Base-by-base conservation (phyloP, 2,888 invertebrate genomes). In the Calephelis perditalis region DNA sequence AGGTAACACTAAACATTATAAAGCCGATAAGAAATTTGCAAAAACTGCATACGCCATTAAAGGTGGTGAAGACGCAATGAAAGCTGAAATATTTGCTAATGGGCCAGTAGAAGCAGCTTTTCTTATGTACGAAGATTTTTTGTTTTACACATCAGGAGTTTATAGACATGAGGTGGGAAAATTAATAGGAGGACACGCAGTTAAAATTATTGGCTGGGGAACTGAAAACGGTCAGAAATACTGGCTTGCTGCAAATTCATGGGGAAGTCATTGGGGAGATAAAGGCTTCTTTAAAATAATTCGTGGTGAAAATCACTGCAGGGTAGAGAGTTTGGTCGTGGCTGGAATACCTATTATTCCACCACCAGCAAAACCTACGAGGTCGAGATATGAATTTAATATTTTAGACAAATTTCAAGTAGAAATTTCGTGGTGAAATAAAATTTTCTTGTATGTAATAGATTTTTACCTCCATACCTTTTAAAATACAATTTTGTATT, bases 191-290 rank as follows among this genome's bases (percentile, higher is more conserved):
- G 95, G 95, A 0, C 96, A 96, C 77, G 96, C 96, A 10, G 93
- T 96, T 49, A 93, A 93, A 70, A 92, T 96, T 46, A 77, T 96
- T 37, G 96, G 97, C 7, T 97, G 96, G 95, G 96, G 96, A 36
- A 92, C 91, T 0, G 94, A 95, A 62, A 87, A 92, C 49, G 92
- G 91, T 5, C 91, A 91, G 2, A 93, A 94, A 6, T 97, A 96
- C 78, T 97, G 96, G 96, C 86, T 95, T 9, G 92, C 95, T 65
- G 96, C 95, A 61, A 97, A 97, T 84, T 96, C 95, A 0, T 97
- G 96, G 96, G 96, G 96, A 79, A 87, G 90, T 1, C 95, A 96
- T 76, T 97, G 96, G 96, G 96, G 96, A 65, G 93, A 95, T 73
- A 86, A 92, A 71, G 95, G 96, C 0, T 95, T 59, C n/a, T 62